phyloP scores from a whole-genome alignment of 2,113 vertebrate species.

The Hemibagrus wyckioides region DNA sequence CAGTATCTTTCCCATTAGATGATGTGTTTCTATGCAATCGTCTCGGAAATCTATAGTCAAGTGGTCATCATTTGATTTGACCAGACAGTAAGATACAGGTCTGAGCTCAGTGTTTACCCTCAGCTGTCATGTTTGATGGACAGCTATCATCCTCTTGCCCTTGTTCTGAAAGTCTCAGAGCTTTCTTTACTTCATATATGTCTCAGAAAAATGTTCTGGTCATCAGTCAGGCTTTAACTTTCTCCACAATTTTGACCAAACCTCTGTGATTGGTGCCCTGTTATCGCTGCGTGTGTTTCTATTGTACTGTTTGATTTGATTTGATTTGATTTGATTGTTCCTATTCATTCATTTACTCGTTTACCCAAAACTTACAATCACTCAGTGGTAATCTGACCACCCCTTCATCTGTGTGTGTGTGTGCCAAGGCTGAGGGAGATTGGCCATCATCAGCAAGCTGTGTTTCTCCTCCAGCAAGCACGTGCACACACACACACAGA shows the following conservation, averaged over 20 bases:
- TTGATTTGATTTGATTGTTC: slow-evolving; percentile 17
- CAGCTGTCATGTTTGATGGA: neutral
- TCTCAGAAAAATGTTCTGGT: neutral
- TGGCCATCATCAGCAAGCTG: slow-evolving; percentile 36
- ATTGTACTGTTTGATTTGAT: slow-evolving; percentile 16
- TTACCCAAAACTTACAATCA: slow-evolving; percentile 33
- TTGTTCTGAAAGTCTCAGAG: neutral
- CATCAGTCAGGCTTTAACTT: neutral
- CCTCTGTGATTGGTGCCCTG: neutral
- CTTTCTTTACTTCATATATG: neutral
- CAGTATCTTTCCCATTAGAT: neutral
- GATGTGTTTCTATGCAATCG: neutral
- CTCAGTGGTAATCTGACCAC: slow-evolving; percentile 47
- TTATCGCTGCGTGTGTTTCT: neutral
- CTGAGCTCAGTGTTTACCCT: neutral
- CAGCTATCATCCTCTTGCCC: neutral
- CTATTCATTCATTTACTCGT: slow-evolving; percentile 25
- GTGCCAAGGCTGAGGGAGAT: too few relatives aligned
- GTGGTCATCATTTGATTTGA: neutral
- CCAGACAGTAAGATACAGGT: neutral
- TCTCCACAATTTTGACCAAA: neutral
- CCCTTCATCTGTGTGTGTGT: slow-evolving; percentile 29
- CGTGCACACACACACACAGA: slow-evolving; percentile 2
- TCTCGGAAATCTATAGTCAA: neutral
- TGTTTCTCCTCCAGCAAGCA: slow-evolving; percentile 23